Evolutionary conservation across 2,113 vertebrate species (phyloP), one percentile per base, ranked within the genome.

Genomic region (Stigmatopora argus): DNA sequence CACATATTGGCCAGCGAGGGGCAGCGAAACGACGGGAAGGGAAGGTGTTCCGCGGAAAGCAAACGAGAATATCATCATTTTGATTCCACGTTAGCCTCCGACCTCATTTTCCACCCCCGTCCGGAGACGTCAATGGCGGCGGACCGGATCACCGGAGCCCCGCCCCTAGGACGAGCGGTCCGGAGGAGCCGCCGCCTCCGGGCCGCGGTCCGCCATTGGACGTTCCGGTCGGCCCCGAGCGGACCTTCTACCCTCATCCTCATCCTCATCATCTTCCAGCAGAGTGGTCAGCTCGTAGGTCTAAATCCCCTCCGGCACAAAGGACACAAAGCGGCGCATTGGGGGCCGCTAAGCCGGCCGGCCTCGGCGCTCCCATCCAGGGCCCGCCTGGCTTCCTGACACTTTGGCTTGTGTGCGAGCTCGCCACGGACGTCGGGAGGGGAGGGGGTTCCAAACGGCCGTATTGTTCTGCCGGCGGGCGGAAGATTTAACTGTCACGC

Each of bases 401-500:
- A 66, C 78, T 31, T 3, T 31, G 26, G 26, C 26, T 31, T 31
- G 26, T 31, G 26, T 3, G 26, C 26, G 26, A 1, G 2, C 26
- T 31, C 26, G 26, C 26, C 26, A 31, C 26, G 2, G 26, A 31
- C 11, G 69, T 77, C 57, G 1, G 26, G 26, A 31, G 26, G 26
- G 26, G 26, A 31, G 26, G 72, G 69, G 90, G 90, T 89, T 92
- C 94, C 91, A 92, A 90, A 73, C 1, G 60, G 67, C 63, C 72
- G 76, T 80, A 94, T 95, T 96, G 92, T 95, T 79, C 86, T 49
- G 79, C 65, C 82, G 86, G 84, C 76, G 74, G 87, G 89, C 85
- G 83, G 90, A 90, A 92, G 92, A 91, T 93, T 92, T 92, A 91
- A 87, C 90, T 93, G 94, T 95, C 94, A 94, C 68, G 88, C 86